Conservation (phyloP, 2,113 vertebrate species). For the Gopherus flavomarginatus region DNA sequence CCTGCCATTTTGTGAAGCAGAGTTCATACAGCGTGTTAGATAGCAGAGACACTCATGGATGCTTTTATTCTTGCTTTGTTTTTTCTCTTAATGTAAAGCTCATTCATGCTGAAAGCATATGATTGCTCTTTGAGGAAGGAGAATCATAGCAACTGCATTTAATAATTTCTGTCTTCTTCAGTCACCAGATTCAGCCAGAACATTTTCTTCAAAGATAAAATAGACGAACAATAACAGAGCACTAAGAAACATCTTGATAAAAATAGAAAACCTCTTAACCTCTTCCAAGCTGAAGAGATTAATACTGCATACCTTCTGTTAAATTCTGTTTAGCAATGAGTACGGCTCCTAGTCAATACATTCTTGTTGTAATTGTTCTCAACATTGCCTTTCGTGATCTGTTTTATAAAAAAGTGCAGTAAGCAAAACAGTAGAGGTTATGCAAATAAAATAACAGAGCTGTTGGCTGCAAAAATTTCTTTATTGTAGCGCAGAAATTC, state of each 20-base stretch:
- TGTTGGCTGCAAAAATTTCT: neutral
- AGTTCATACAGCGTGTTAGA: neutral
- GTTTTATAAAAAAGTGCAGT: neutral
- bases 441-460: neutral
- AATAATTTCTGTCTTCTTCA: neutral
- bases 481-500: neutral
- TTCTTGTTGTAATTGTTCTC: neutral
- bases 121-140: neutral
- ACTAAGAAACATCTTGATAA: neutral
- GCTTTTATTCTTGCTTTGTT: neutral
- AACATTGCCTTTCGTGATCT: neutral
- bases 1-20: neutral
- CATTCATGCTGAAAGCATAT: neutral
- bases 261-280: neutral
- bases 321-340: neutral
- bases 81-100: neutral
- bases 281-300: neutral
- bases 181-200: neutral
- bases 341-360: neutral
- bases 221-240: neutral
- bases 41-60: neutral
- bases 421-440: neutral
- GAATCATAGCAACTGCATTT: neutral
- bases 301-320: neutral
- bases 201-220: accelerated